Base-by-base conservation (phyloP, 2,113 vertebrate species). In the Siniperca chuatsi region DNA sequence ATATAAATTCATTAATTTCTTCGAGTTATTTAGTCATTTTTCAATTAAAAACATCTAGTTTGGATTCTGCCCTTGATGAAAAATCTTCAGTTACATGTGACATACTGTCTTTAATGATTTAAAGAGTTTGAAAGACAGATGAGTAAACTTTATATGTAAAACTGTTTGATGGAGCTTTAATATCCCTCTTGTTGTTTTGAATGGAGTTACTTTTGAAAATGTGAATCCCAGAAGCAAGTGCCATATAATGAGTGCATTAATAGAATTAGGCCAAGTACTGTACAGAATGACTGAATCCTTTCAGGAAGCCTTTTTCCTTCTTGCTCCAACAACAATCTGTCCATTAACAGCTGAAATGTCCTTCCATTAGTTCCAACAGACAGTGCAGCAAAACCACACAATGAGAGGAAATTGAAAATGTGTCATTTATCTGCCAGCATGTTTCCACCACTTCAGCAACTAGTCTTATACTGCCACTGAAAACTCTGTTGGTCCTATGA, bases 301-400 rank as follows among this genome's bases (percentile, higher is more conserved):
- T 79, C 33, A 60, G n/a, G 6, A 33, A 25, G 50, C 13, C 13
- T 29, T 23, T 67, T 58, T 52, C 1, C 18, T 52, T 75, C 23
- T 15, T 23, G 15, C 10, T 57, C 23, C 21, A 73, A 8, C n/a
- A 60, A n/a, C 25, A 66, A 8, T 60, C 15, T 37, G 21, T 20
- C 29, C 80, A 76, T 76, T 82, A 76, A 50, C 33, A n/a, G 20
- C 42, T n/a, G 12, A 55, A 58, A 58, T 42, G 20, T 11, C 1
- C 6, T 55, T 70, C 66, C 60, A 66, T 74, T 81, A 66, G 18
- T 23, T 46, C 12, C 8, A 58, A 68, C 3, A 67, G 57, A 50
- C n/a, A n/a, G 18, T 61, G 2, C 23, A 69, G 20, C 7, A 46
- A 65, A 74, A 54, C 12, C 10, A 23, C 52, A 18, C 20, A 82